Evolutionary conservation across 2,888 invertebrate species (phyloP), one percentile per base, ranked within the genome.

Genomic region (Stenolophus ochropezus): DNA sequence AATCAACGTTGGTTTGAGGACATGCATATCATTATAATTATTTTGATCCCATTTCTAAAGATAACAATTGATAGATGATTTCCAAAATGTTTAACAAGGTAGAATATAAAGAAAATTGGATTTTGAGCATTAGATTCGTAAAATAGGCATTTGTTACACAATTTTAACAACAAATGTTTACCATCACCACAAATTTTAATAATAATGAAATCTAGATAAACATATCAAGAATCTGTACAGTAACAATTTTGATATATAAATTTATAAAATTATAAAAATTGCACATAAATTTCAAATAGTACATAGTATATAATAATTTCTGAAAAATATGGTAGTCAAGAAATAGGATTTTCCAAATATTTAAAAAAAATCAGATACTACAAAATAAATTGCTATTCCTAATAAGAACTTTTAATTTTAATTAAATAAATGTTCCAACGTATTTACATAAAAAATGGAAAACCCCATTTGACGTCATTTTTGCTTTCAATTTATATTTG

Each of bases 1-100:
- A 61, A 61, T 23, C 61, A 61, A 56, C 1, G 11, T 56, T 25
- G 51, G 14, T 51, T 11, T 4, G 8, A 61, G 25, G 61, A 25
- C 61, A 25, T 25, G 21, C 61, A 61, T 56, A 61, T 20, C 14
- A 69, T 65, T 33, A 65, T 16, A 27, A 33, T 11, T 25, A 69
- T 33, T 69, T 69, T 69, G 65, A 27, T 69, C 65, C 65, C 65
- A 42, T 33, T 69, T 69, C 27, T 33, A 69, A 42, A 42, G 6
- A 11, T 42, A 42, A 42, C 33, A 42, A 6, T 42, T 42, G 33
- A 42, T 42, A 42, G 33, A 42, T 33, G 33, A 33, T 42, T 42
- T 42, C 4, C 33, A 11, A 42, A 42, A 42, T 11, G 33, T 11
- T 42, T 42, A 42, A 42, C 33, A 42, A 42, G 33, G 33, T 42